Base-by-base conservation (phyloP, 2,888 invertebrate species). In the Drosophila pegasa region DNA sequence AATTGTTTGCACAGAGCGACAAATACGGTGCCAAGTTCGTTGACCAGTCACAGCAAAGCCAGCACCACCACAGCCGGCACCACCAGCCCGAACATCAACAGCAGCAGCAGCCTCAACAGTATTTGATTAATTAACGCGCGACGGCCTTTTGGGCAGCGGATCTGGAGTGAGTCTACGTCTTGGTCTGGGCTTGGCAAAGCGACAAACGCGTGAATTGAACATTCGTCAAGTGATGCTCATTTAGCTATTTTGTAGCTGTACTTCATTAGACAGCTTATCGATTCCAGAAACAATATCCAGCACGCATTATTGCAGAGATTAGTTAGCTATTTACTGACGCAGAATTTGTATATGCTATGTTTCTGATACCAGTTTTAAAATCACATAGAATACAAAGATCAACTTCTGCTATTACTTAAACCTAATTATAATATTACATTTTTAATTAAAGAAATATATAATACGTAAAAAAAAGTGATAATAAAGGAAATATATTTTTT, bases 41-140 rank as follows among this genome's bases (percentile, higher is more conserved):
- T 84, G 87, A 84, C 89, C 87, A 77, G 69, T 47, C 47, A 37
- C 14, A 61, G 22, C 33, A 35, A 52, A 9, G 31, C 20, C 18
- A 57, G 22, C n/a, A 33, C 29, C 43, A 18, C 18, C 35, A 47
- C 31, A 40, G 37, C 10, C 25, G 25, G 2, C 56, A 54, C 38
- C 61, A 54, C 22, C 41, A 63, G 22, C 56, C 41, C 56, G 25
- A 58, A 45, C 37, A 60, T 37, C 31, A 64, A 33, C 56, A 22
- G 35, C 56, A 52, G 27, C 70, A 35, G 65, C 81, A 70, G 48
- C 70, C 56, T 55, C 70, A 71, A 62, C 71, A 58, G 63, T 66
- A 73, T 82, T 80, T 84, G 88, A 84, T 84, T 84, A 88, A 84
- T 84, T 84, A 88, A 87, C 81, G 81, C 63, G 61, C 67, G 61